A percentile compares a stretch with the other conserved stretches of the same genome.
Evolutionary conservation across 2,888 invertebrate genomes (phyloP).

Genomic region (Hyalella azteca): DNA sequence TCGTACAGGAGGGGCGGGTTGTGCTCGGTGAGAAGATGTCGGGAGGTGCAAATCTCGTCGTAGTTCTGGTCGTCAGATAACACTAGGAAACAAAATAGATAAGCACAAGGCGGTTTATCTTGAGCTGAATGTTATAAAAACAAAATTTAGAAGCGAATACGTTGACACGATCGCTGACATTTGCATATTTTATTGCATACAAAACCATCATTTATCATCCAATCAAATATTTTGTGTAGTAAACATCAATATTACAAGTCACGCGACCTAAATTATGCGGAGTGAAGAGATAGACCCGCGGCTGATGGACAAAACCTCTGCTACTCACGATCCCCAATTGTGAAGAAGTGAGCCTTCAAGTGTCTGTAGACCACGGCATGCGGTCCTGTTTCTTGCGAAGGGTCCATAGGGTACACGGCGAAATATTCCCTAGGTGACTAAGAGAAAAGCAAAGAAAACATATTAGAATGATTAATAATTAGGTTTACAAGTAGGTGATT

Average conservation of each 20-base stretch:
- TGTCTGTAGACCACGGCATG: constrained; percentile 50
- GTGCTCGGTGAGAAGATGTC: constrained; percentile 48
- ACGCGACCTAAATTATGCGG: too few relatives aligned
- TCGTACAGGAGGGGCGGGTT: constrained; percentile 59
- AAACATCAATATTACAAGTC: too few relatives aligned
- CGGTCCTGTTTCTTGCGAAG: constrained; percentile 42
- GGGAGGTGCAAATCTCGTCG: constrained; percentile 49
- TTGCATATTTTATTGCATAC: too few relatives aligned
- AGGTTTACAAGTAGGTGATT: too few relatives aligned
- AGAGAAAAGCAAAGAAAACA: neutral
- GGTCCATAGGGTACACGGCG: constrained; percentile 46
- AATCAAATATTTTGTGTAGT: too few relatives aligned
- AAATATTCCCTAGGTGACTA: constrained; percentile 47
- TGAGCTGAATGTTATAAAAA: too few relatives aligned
- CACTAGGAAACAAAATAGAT: too few relatives aligned
- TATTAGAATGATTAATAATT: neutral
- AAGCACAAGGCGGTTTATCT: too few relatives aligned
- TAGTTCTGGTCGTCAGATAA: constrained; percentile 53
- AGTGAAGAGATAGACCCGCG: neutral
- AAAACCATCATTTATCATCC: too few relatives aligned
- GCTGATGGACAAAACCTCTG: neutral
- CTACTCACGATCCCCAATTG: constrained; percentile 47
- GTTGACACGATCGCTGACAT: too few relatives aligned
- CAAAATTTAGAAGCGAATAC: too few relatives aligned
- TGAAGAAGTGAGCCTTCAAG: constrained; percentile 58